A percentile compares a stretch with the other conserved stretches of the same genome.
phyloP scores from a whole-genome alignment of 2,113 vertebrate species.

The Charadrius vociferus region DNA sequence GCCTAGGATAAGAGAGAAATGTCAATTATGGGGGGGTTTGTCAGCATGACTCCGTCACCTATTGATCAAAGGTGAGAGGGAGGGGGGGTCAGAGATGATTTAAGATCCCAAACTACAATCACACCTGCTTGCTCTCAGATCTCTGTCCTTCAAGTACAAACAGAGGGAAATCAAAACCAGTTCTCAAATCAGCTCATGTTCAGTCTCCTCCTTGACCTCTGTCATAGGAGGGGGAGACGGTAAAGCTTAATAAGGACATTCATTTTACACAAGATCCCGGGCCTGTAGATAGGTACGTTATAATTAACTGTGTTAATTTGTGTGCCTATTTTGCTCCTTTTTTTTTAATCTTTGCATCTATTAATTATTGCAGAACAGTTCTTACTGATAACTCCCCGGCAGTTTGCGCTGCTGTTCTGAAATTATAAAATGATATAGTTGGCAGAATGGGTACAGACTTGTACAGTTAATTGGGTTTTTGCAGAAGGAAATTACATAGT shows the following conservation, averaged over 20 bases:
- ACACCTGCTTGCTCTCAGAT: not conserved
- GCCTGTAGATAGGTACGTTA: not conserved
- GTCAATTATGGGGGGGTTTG: not conserved
- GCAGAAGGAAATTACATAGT: slow-evolving; percentile 39
- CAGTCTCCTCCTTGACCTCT: not conserved
- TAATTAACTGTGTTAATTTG: slow-evolving; percentile 40
- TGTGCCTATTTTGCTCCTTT: not conserved
- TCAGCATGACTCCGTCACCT: not conserved
- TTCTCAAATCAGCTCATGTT: not conserved
- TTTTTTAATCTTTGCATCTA: slow-evolving; percentile 18
- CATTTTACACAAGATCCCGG: not conserved
- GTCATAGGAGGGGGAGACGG: not conserved
- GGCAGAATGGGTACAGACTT: slow-evolving; percentile 43
- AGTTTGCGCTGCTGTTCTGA: slow-evolving; percentile 10
- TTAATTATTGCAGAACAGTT: slow-evolving; percentile 52
- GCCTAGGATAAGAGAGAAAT: not conserved
- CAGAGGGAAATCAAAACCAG: not conserved
- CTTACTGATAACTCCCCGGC: not conserved
- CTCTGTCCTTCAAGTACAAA: not conserved
- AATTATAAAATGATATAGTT: slow-evolving; percentile 39
- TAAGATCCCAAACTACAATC: not conserved
- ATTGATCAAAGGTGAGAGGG: not conserved
- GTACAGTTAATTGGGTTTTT: slow-evolving; percentile 51
- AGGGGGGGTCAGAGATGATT: not conserved
- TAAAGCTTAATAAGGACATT: slow-evolving; percentile 8